Percentiles rank a stretch among this genome's conserved stretches.
These are phyloP conservation scores for Zygothrica quintamaculata DNA, from an alignment of 2,888 invertebrate genomes.

Conservation along the genomic window DNA sequence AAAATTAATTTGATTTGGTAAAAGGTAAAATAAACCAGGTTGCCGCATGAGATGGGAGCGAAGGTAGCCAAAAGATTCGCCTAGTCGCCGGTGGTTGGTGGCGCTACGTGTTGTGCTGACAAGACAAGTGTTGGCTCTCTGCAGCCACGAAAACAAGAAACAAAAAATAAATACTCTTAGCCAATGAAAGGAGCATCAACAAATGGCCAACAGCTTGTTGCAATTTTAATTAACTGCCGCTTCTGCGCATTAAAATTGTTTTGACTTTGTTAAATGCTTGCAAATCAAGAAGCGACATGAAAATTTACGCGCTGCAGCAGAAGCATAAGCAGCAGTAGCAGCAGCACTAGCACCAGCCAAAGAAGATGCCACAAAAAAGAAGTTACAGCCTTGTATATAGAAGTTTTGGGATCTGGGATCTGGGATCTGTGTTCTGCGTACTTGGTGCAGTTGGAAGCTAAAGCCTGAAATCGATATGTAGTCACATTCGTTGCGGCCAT, in stretches of 20 bases:
- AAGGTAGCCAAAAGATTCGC: slow-evolving; percentile 26
- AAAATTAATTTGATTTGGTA: slow-evolving; percentile 66
- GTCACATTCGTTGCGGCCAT: slow-evolving; percentile 54
- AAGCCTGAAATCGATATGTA: slow-evolving; percentile 71
- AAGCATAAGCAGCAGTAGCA: slow-evolving; percentile 16
- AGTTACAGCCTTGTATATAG: too few relatives aligned
- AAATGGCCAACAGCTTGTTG: slow-evolving; percentile 66
- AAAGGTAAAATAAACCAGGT: background rate
- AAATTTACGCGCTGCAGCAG: slow-evolving; percentile 71
- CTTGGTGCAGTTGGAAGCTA: background rate
- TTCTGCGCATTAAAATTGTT: slow-evolving; percentile 78
- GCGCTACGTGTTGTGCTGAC: slow-evolving; percentile 49
- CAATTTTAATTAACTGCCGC: slow-evolving; percentile 79
- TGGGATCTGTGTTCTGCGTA: background rate
- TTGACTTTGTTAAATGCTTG: slow-evolving; percentile 80
- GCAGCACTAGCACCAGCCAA: too few relatives aligned
- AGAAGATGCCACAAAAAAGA: too few relatives aligned
- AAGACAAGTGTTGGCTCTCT: slow-evolving; percentile 51
- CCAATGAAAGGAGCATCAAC: slow-evolving; percentile 20
- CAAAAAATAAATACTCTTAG: slow-evolving; percentile 30
- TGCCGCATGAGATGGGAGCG: slow-evolving; percentile 28
- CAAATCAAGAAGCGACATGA: slow-evolving; percentile 77
- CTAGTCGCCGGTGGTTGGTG: slow-evolving; percentile 33
- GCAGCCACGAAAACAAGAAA: too few relatives aligned
- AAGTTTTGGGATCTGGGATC: slow-evolving; percentile 35